Evolutionary conservation across 2,888 invertebrate species (phyloP).

Genomic region (Cantharis flavilabris): DNA sequence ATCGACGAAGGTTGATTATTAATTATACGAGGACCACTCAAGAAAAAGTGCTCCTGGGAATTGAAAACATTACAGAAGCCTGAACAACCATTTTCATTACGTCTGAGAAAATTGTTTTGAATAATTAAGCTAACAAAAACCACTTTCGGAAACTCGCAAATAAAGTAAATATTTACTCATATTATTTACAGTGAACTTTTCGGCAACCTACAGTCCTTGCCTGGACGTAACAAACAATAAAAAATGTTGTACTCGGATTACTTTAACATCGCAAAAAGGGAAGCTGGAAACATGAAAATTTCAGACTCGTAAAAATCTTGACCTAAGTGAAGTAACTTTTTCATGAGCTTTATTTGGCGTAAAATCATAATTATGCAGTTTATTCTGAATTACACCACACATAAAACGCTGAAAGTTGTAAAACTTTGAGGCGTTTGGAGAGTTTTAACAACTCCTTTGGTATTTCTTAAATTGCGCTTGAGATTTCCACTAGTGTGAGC

Average conservation of each 20-base stretch:
- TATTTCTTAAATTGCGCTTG: neutral
- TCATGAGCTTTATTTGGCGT: neutral
- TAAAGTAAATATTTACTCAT: neutral
- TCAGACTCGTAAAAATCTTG: neutral
- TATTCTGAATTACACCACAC: neutral
- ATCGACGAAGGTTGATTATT: neutral
- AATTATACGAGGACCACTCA: neutral
- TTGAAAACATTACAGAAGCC: no score
- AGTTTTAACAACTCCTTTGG: neutral
- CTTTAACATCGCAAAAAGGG: no score
- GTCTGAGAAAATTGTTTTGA: neutral
- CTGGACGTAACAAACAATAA: no score
- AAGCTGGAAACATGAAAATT: neutral
- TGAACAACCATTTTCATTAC: no score
- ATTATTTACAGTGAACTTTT: no score
- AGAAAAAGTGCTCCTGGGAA: neutral
- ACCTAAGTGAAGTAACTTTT: neutral
- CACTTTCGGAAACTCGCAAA: neutral
- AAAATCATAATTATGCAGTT: neutral
- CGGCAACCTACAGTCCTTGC: no score
- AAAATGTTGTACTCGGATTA: no score
- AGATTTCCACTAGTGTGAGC: neutral
- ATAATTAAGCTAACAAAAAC: neutral
- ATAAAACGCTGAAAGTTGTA: neutral
- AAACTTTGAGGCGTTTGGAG: neutral